A percentile compares a stretch with the other conserved stretches of the same genome.
Conservation (phyloP, 2,797 vertebrate genomes). For the Catamblyrhynchus diadema region DNA sequence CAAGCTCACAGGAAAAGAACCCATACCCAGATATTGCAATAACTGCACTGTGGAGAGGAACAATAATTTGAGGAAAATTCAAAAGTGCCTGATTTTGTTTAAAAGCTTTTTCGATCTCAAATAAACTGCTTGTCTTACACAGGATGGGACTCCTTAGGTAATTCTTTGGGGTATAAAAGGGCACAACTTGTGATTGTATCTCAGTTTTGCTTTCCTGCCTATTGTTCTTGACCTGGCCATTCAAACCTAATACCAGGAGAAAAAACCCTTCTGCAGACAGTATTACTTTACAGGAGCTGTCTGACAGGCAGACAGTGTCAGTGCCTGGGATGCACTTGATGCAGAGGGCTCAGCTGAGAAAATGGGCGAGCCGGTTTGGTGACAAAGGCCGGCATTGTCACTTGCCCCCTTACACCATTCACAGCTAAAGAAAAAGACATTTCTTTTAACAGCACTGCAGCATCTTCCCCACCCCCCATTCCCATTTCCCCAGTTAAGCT, state of each 20-base stretch:
- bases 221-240: neutral
- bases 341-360: neutral
- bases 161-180: neutral
- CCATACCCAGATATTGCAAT: neutral
- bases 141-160: neutral
- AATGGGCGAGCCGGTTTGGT: neutral
- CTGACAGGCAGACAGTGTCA: neutral
- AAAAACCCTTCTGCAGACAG: neutral
- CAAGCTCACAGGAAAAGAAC: neutral
- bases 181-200: neutral
- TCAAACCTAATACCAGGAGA: neutral
- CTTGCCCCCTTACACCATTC: neutral
- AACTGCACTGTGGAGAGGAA: neutral
- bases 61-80: neutral
- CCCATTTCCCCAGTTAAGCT: neutral
- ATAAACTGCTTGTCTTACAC: neutral
- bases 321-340: neutral
- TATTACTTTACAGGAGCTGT: constrained; percentile 20
- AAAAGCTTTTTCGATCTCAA: neutral
- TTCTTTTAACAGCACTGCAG: neutral
- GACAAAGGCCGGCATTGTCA: constrained; percentile 12
- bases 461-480: neutral
- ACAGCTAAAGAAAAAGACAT: neutral
- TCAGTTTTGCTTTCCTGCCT: neutral
- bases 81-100: neutral